phyloP scores from a whole-genome alignment of 2,797 vertebrate species.

The Serranus cabrilla region DNA sequence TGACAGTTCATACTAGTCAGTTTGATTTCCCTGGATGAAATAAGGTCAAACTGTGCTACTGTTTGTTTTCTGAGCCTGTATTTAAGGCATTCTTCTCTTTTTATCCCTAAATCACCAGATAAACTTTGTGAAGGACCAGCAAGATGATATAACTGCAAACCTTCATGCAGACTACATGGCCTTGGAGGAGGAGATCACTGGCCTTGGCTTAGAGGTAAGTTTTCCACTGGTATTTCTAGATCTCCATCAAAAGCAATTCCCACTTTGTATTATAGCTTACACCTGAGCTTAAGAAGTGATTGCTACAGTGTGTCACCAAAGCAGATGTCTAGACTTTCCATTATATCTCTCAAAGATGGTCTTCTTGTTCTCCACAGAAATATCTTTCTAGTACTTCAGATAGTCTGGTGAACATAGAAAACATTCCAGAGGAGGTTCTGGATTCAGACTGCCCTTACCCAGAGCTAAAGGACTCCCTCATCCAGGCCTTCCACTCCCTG shows the following conservation, averaged over 20 bases:
- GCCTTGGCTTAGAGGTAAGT: conserved; percentile 76
- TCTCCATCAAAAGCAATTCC: neutral
- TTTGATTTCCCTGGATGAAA: conserved; percentile 11
- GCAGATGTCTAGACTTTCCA: conserved; percentile 4
- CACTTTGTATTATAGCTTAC: neutral
- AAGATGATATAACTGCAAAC: conserved; percentile 80
- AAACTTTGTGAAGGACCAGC: conserved; percentile 88
- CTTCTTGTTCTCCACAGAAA: conserved; percentile 65
- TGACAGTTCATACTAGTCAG: neutral
- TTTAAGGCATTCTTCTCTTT: neutral
- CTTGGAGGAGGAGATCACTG: conserved; percentile 85
- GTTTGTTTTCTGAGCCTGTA: conserved; percentile 10
- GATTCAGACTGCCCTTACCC: conserved; percentile 88
- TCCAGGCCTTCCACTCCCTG: conserved; percentile 86
- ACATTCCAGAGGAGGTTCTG: conserved; percentile 86
- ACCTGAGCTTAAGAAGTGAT: neutral
- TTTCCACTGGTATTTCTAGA: neutral
- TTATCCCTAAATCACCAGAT: conserved; percentile 81
- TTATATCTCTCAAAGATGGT: conserved; percentile 3
- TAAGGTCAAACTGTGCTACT: conserved; percentile 7
- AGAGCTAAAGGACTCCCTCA: conserved; percentile 87
- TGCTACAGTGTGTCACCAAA: conserved; percentile 1
- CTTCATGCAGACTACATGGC: conserved; percentile 82
- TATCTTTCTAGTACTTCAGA: conserved; percentile 64
- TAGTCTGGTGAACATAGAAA: conserved; percentile 50